Evolutionary conservation across 2,113 vertebrate genomes (phyloP).

Genomic region (Dromaius novaehollandiae): DNA sequence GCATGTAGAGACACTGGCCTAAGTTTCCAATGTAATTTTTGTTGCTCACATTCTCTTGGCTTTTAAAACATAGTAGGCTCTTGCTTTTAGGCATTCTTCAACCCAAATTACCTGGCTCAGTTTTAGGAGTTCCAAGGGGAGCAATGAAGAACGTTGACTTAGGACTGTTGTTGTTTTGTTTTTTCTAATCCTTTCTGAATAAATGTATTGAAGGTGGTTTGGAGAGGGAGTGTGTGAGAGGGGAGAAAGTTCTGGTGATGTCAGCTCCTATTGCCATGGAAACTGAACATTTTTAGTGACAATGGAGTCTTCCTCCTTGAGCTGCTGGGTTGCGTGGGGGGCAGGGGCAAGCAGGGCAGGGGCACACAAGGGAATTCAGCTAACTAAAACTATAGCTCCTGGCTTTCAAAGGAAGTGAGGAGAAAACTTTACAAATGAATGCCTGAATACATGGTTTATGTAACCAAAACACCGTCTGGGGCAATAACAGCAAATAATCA

Average conservation of each 20-base stretch:
- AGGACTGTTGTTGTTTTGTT: not conserved
- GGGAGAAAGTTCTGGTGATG: constrained; percentile 68
- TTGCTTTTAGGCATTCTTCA: not conserved
- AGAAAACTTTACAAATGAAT: constrained; percentile 13
- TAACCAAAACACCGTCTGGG: not conserved
- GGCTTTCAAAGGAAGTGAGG: constrained; percentile 24
- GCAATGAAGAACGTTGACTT: not conserved
- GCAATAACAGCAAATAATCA: not conserved
- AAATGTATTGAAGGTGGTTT: not conserved
- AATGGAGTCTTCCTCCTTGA: constrained; percentile 67
- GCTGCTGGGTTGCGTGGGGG: constrained; percentile 58
- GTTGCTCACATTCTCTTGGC: not conserved
- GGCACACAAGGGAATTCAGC: constrained; percentile 48
- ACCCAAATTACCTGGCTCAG: not conserved
- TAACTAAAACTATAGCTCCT: constrained; percentile 46
- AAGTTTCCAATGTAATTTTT: not conserved
- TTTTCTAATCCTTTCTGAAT: not conserved
- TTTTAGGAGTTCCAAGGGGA: constrained; percentile 17
- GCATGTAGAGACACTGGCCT: not conserved
- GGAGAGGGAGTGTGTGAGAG: not conserved
- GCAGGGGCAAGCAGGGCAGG: constrained; percentile 51
- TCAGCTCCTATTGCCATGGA: constrained; percentile 61
- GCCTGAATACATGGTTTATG: not conserved
- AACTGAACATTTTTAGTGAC: constrained; percentile 70
- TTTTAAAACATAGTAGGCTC: not conserved